Conservation (phyloP, 2,113 vertebrate species). For the Corydoras sp. region DNA sequence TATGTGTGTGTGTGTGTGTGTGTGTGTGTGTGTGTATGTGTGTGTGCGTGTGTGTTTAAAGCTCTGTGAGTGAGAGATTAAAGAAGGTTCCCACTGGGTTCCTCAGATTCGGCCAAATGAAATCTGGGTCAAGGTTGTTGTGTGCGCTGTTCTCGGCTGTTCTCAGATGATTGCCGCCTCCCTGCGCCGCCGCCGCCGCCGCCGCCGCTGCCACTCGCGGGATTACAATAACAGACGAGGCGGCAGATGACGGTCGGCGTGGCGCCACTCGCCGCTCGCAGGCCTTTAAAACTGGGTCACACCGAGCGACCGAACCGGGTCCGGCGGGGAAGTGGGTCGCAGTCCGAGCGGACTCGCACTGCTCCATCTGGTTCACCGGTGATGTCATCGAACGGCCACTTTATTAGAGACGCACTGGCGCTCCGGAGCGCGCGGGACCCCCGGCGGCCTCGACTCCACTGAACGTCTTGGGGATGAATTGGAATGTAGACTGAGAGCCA, state of each 20-base stretch:
- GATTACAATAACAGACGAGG: conserved; percentile 3
- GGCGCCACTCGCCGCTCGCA: conserved; percentile 3
- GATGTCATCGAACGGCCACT: too few species aligned
- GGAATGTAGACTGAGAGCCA: too few species aligned
- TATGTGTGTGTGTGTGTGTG: too few species aligned
- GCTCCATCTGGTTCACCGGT: too few species aligned
- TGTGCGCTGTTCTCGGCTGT: not conserved
- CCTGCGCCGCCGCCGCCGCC: too few species aligned
- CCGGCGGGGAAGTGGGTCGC: conserved; percentile 20
- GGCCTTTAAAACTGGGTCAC: conserved; percentile 32
- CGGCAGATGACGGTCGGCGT: conserved; percentile 12
- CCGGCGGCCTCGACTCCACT: too few species aligned
- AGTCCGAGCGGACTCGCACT: not conserved
- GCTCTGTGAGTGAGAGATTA: conserved; percentile 4
- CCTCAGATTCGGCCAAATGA: conserved; percentile 18
- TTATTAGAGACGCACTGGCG: too few species aligned
- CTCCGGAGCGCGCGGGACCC: too few species aligned
- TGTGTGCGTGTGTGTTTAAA: not conserved
- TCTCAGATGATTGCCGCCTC: conserved; percentile 14
- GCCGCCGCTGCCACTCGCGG: conserved; percentile 9
- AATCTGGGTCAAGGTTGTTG: conserved; percentile 62
- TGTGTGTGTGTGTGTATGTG: not conserved
- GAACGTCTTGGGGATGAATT: too few species aligned
- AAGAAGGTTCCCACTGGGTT: not conserved
- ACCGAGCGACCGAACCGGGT: conserved; percentile 11